These are phyloP conservation scores for Phymastichus coffea DNA, from an alignment of 1,140 invertebrate genomes.

Conservation along the genomic window DNA sequence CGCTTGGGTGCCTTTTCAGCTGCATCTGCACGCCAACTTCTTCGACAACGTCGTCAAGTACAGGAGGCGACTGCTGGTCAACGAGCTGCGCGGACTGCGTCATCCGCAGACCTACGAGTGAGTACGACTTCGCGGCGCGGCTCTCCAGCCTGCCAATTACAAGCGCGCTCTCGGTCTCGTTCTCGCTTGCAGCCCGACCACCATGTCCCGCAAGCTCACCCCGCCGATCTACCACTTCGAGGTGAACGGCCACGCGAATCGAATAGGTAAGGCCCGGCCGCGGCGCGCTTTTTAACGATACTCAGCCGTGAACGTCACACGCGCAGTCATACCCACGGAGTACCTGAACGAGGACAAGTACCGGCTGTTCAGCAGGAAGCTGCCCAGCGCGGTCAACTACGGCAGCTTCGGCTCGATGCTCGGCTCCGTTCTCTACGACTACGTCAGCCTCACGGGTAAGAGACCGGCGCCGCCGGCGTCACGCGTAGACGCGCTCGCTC, in stretches of 20 bases:
- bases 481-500: no score
- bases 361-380: constrained; percentile 9
- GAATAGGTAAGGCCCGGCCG: constrained; percentile 16
- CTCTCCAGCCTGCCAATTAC: background rate
- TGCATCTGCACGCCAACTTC: constrained; percentile 13
- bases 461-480: no score
- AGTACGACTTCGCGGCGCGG: no score
- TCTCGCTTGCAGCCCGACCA: constrained; percentile 5
- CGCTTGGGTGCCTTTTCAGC: no score
- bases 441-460: constrained; percentile 23
- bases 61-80: constrained; percentile 2
- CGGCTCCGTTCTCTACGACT: constrained; percentile 22
- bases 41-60: constrained; percentile 25
- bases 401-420: constrained; percentile 25
- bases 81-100: constrained; percentile 10
- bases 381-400: constrained; percentile 19
- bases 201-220: constrained; percentile 16
- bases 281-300: no score
- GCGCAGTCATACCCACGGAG: constrained; percentile 19
- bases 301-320: no score
- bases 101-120: constrained; percentile 8
- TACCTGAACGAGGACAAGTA: constrained; percentile 20
- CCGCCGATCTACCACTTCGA: constrained; percentile 25
- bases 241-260: constrained; percentile 18
- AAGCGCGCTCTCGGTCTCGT: background rate